Evolutionary conservation across 2,888 invertebrate genomes (phyloP).

Genomic region (Icerya purchasi): DNA sequence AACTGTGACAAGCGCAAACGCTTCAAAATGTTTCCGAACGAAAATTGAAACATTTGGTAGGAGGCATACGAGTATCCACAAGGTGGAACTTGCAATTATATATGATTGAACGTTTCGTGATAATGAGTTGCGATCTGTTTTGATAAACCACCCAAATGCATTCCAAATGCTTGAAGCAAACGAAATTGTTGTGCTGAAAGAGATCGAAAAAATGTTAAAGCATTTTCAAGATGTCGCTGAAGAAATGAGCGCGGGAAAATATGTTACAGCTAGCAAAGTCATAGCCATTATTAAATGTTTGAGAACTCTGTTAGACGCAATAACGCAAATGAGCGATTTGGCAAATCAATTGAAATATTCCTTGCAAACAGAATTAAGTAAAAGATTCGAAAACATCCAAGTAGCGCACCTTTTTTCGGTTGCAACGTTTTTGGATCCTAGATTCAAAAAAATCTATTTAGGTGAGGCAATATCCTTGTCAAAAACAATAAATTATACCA

Average conservation of each 20-base stretch:
- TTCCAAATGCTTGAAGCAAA: conserved; percentile 14
- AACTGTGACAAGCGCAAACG: too few relatives aligned
- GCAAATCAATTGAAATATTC: background rate
- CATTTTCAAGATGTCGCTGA: conserved; percentile 14
- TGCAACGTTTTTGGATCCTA: conserved; percentile 3
- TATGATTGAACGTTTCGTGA: background rate
- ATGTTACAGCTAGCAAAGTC: conserved; percentile 15
- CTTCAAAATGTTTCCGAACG: too few relatives aligned
- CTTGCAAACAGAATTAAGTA: background rate
- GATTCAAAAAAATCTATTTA: conserved; percentile 6
- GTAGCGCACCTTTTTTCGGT: background rate
- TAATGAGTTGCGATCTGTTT: background rate
- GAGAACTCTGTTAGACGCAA: background rate
- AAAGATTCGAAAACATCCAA: conserved; percentile 1
- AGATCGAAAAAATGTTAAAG: conserved; percentile 11
- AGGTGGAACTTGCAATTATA: too few relatives aligned
- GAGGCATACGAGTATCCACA: too few relatives aligned
- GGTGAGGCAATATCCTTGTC: conserved; percentile 13
- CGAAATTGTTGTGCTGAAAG: conserved; percentile 14
- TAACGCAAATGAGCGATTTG: background rate
- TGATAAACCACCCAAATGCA: conserved; percentile 1
- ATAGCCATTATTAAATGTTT: conserved; percentile 14
- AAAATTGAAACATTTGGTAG: too few relatives aligned
- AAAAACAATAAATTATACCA: conserved; percentile 16
- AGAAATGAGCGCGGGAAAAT: conserved; percentile 15